Base-by-base conservation (phyloP, 2,888 invertebrate genomes). In the Callyntrura guangdongensis region DNA sequence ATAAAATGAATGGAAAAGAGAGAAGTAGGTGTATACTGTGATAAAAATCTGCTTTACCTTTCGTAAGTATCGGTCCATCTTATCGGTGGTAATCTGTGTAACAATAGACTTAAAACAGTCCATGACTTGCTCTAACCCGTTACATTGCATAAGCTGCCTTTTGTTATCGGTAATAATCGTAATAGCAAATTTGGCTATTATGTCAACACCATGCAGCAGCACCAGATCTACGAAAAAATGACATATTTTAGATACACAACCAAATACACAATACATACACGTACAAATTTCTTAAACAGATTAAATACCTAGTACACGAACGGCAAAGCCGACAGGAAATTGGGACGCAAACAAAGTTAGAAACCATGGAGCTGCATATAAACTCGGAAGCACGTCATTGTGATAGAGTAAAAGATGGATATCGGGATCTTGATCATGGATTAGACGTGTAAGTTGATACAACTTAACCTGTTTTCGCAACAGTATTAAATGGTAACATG, bases 281-380 rank as follows among this genome's bases (percentile, higher is more conserved):
- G 36, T 6, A 36, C 36, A 36, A 36, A 36, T 36, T 4, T 36
- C 36, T 36, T 36, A 36, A 36, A 36, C 36, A 36, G 36, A 2
- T 20, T 61, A 94, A 96, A 95, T 94, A 98, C 98, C 99, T 94
- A 99, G 98, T 0, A 99, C 98, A 93, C 99, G 96, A 0, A 98
- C 97, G 22, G 99, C 99, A 95, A 99, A 99, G 0, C 99, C 99
- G 22, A 99, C 95, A 0, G 99, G 98, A 95, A 99, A 99, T 95
- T 99, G 99, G 84, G 99, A 99, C 64, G 99, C 98, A 95, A 99
- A 99, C 53, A 98, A 95, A 0, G 99, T 99, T 2, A 99, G 96
- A 94, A 99, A 97, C 99, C 99, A 99, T 0, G 99, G 99, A 0
- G 99, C 99, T 0, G 99, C 99, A 95, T 99, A 99, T 5, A 99